Percentiles rank a stretch among this genome's conserved stretches.
Evolutionary conservation across 2,888 invertebrate genomes (phyloP).

Genomic region (Agrochola litura): DNA sequence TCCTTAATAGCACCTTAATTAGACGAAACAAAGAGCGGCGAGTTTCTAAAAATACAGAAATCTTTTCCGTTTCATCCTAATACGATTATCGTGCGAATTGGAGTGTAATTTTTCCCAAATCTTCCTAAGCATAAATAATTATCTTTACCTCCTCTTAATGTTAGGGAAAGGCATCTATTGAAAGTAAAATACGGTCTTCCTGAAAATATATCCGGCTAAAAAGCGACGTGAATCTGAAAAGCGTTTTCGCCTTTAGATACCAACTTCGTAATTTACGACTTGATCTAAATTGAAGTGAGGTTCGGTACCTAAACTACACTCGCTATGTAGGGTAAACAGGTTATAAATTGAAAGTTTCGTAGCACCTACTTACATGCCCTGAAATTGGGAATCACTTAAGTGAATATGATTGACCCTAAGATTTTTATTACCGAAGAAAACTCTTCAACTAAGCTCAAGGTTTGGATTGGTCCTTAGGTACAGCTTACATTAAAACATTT

Average conservation of each 20-base stretch:
- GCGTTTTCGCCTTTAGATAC: conserved; percentile 41
- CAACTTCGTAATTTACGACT: conserved; percentile 53
- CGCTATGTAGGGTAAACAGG: conserved; percentile 8
- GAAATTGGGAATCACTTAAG: conserved; percentile 2
- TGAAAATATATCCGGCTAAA: conserved; percentile 34
- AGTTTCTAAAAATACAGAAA: conserved; percentile 9
- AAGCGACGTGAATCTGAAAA: conserved; percentile 30
- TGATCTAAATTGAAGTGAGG: conserved; percentile 45
- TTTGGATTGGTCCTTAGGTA: neutral
- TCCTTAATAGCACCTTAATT: conserved; percentile 34
- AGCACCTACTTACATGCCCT: neutral
- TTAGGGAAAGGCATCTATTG: conserved; percentile 26
- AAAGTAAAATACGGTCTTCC: conserved; percentile 36
- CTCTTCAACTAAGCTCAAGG: neutral
- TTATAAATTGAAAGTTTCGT: conserved; percentile 32
- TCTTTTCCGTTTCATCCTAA: conserved; percentile 18
- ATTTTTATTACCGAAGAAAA: neutral
- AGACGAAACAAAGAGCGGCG: conserved; percentile 8
- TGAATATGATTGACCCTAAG: conserved; percentile 7
- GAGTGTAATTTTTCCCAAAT: conserved; percentile 27
- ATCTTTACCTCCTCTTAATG: conserved; percentile 24
- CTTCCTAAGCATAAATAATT: conserved; percentile 40
- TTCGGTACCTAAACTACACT: conserved; percentile 29
- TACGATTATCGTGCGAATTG: conserved; percentile 31
- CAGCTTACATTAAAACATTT: conserved; percentile 24